Percentiles rank a stretch among this genome's conserved stretches.
Conservation (phyloP, 1,140 invertebrate species). For the Drosophila chauvacae region DNA sequence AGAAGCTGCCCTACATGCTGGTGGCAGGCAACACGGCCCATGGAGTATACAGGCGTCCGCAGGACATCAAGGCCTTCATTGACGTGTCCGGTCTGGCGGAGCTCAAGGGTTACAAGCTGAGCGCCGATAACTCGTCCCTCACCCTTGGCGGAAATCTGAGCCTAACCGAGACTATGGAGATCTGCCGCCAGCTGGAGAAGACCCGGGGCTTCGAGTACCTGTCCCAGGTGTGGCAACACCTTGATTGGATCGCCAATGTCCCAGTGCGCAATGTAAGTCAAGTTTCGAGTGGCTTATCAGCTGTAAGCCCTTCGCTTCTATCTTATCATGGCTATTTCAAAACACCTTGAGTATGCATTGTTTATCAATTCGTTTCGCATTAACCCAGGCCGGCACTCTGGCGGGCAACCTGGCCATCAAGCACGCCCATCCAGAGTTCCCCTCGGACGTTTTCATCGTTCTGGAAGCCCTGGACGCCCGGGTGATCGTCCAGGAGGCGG, state of each 20-base stretch:
- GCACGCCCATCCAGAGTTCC: slow-evolving; percentile 89
- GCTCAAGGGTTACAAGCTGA: slow-evolving; percentile 85
- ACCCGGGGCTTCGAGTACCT: slow-evolving; percentile 85
- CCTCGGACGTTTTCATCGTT: slow-evolving; percentile 91
- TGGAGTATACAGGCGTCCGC: slow-evolving; percentile 87
- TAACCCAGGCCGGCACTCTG: slow-evolving; percentile 87
- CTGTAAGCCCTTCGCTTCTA: slow-evolving; percentile 19
- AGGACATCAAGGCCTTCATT: slow-evolving; percentile 87
- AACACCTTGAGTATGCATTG: slow-evolving; percentile 7
- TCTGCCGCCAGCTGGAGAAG: slow-evolving; percentile 86
- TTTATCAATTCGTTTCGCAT: slow-evolving; percentile 38
- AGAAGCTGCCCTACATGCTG: slow-evolving; percentile 85
- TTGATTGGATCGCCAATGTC: slow-evolving; percentile 90
- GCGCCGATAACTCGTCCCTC: slow-evolving; percentile 70
- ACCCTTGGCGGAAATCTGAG: slow-evolving; percentile 88
- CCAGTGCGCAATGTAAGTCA: slow-evolving; percentile 88
- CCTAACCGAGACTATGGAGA: slow-evolving; percentile 88
- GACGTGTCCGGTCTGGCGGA: slow-evolving; percentile 90
- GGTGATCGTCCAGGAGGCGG: slow-evolving; percentile 58
- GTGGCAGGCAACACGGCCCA: slow-evolving; percentile 86
- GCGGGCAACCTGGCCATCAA: slow-evolving; percentile 93
- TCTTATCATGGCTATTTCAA: slow-evolving; percentile 27
- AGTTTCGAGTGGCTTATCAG: slow-evolving; percentile 16
- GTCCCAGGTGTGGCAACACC: slow-evolving; percentile 85
- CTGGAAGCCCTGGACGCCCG: slow-evolving; percentile 89